phyloP scores from a whole-genome alignment of 2,797 vertebrate species.

The Pampus argenteus region DNA sequence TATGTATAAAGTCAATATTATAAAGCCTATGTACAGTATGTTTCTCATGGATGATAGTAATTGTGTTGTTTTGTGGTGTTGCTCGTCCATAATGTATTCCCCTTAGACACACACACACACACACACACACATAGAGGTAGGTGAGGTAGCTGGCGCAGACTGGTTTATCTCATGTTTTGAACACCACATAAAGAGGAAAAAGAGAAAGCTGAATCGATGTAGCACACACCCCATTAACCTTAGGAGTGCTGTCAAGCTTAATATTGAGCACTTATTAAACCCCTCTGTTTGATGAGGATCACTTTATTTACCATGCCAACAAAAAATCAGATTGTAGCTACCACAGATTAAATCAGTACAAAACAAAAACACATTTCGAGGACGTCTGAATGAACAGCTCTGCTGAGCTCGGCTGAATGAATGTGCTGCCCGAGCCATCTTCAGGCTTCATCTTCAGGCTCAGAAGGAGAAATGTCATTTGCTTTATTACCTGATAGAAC shows the following conservation, averaged over 20 bases:
- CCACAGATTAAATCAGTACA: conserved; percentile 61
- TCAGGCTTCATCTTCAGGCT: conserved; percentile 37
- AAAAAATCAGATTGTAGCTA: conserved; percentile 52
- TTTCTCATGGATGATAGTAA: not conserved
- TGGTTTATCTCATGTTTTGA: conserved; percentile 42
- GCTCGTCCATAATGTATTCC: not conserved
- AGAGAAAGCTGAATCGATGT: conserved; percentile 62
- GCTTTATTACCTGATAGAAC: conserved; percentile 51
- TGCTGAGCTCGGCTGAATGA: too few species aligned
- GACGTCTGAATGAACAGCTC: too few species aligned
- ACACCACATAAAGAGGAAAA: conserved; percentile 50
- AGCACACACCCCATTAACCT: conserved; percentile 39
- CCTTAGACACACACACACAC: conserved; percentile 7
- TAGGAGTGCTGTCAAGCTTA: conserved; percentile 54
- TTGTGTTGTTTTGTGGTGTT: conserved; percentile 6
- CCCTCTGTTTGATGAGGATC: conserved; percentile 37
- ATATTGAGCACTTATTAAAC: conserved; percentile 64
- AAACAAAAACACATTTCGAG: conserved; percentile 57
- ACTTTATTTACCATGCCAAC: conserved; percentile 48
- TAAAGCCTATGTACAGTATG: not conserved
- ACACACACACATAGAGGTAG: conserved; percentile 18
- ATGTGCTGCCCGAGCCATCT: too few species aligned
- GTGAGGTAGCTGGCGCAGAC: conserved; percentile 24
- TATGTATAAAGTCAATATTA: too few species aligned
- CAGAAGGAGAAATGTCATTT: conserved; percentile 38